Base-by-base conservation (phyloP, 2,888 invertebrate genomes). In the Synergus gifuensis region DNA sequence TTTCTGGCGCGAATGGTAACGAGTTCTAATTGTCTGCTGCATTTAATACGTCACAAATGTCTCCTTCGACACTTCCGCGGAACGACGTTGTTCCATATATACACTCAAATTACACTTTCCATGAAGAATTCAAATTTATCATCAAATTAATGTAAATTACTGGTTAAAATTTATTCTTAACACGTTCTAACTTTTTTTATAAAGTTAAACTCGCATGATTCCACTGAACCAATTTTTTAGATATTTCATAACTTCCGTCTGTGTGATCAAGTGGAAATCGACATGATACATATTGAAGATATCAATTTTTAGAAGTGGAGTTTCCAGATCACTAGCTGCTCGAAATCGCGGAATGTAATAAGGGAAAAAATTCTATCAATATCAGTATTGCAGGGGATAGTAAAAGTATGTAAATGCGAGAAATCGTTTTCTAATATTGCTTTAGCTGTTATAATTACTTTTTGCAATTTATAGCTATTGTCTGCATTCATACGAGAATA, bases 11-110 rank as follows among this genome's bases (percentile, higher is more conserved):
- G 83, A 84, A 81, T 81, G 79, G 76, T 82, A 81, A 85, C 84
- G 83, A 82, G 86, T 86, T 83, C 86, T 86, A 83, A 63, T 85
- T 85, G 84, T 80, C 80, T 85, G 84, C 86, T 83, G 85, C 90
- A 89, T 90, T 88, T 88, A 87, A 86, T 83, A 67, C 81, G 67
- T 77, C 78, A 60, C 4, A 60, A 60, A 22, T 22, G 22, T 60
- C 22, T 60, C 22, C 22, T 12, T 12, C 5, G 12, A 4, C 60
- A 60, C 60, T 22, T 60, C 22, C 5, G 9, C 54, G 0, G 8
- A 54, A n/a, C n/a, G 8, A 9, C n/a, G 1, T 3, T 54, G n/a
- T 54, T 54, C 54, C n/a, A n/a, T 0, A 54, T 22, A 22, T 28
- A 22, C 60, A 60, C 22, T 22, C 12, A 60, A 60, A 60, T 5